phyloP scores from a whole-genome alignment of 2,113 vertebrate genomes.

The Fulica atra region DNA sequence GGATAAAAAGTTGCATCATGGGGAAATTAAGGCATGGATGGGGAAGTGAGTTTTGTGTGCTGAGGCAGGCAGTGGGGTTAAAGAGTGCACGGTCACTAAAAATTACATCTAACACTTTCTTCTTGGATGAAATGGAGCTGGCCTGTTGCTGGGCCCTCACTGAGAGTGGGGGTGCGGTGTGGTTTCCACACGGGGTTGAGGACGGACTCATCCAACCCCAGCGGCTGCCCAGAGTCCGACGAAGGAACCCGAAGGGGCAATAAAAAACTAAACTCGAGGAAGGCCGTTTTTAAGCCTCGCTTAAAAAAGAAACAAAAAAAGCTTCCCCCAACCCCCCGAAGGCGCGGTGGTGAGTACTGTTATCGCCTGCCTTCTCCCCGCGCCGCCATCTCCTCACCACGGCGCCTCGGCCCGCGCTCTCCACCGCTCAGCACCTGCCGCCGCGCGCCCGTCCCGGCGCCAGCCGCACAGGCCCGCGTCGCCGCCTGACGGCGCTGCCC shows the following conservation, averaged over 20 bases:
- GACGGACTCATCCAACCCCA: neutral
- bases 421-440: neutral
- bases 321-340: accelerated
- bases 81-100: neutral
- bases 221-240: neutral
- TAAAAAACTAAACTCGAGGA: neutral
- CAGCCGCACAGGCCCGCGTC: neutral
- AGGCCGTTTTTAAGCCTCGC: no score
- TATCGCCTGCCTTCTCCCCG: neutral
- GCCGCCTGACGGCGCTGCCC: neutral
- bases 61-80: neutral
- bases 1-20: neutral
- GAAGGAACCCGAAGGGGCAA: no score
- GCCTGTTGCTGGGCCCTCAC: neutral
- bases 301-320: neutral
- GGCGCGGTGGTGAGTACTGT: neutral
- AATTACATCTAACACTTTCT: neutral
- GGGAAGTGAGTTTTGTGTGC: neutral
- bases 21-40: neutral
- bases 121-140: neutral
- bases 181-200: neutral
- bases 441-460: neutral
- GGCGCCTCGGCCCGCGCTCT: neutral
- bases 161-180: accelerated
- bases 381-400: neutral